A percentile compares a stretch with the other conserved stretches of the same genome.
Conservation (phyloP, 2,888 invertebrate species). For the Serripes groenlandicus region DNA sequence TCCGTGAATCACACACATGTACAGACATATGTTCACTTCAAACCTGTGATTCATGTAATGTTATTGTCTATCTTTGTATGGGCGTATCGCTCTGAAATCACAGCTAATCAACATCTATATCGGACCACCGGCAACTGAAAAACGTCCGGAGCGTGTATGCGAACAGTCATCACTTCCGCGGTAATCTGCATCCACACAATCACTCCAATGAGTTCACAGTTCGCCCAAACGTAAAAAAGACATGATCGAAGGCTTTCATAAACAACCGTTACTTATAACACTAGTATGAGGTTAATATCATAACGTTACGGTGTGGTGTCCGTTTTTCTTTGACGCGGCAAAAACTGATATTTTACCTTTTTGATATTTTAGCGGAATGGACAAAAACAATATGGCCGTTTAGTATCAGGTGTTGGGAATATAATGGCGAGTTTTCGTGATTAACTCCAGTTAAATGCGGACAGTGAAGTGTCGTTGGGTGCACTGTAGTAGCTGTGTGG, state of each 20-base stretch:
- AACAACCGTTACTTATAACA: too few relatives aligned
- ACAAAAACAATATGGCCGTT: conserved; percentile 61
- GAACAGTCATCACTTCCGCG: too few relatives aligned
- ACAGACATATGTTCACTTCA: not conserved
- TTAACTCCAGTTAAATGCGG: conserved; percentile 50
- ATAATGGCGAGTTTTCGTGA: conserved; percentile 65
- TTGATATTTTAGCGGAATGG: conserved; percentile 45
- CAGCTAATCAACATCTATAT: conserved; percentile 8
- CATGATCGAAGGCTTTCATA: too few relatives aligned
- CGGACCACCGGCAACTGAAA: too few relatives aligned
- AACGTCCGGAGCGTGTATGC: too few relatives aligned
- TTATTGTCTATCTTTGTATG: too few relatives aligned
- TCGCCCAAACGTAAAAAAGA: too few relatives aligned
- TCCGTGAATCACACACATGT: not conserved
- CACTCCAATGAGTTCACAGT: too few relatives aligned
- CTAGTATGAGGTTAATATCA: too few relatives aligned
- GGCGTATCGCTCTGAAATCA: conserved; percentile 2
- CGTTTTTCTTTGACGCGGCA: not conserved
- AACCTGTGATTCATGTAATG: conserved; percentile 13
- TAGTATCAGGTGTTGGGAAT: conserved; percentile 49
- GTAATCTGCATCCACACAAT: too few relatives aligned
- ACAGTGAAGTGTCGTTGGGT: conserved; percentile 56
- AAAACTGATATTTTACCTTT: conserved; percentile 16
- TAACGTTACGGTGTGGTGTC: too few relatives aligned
- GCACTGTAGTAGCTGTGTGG: conserved; percentile 62